Conservation (phyloP, 1,140 invertebrate genomes). For the Microplitis demolitor region DNA sequence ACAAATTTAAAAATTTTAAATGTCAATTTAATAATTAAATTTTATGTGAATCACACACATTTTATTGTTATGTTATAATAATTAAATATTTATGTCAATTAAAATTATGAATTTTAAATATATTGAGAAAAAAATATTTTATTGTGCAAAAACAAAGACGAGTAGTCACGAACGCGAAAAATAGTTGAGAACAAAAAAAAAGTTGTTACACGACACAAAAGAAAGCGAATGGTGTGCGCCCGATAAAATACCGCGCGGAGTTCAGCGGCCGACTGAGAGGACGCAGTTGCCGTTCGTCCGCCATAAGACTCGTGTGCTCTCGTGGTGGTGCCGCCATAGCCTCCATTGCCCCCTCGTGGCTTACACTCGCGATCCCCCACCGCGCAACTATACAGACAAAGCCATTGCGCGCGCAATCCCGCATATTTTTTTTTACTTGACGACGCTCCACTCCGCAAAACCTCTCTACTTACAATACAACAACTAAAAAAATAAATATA, state of each 20-base stretch:
- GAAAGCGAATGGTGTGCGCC: constrained; percentile 26
- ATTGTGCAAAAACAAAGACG: not conserved
- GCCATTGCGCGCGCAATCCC: constrained; percentile 58
- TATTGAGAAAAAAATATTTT: not conserved
- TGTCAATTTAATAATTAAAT: not conserved
- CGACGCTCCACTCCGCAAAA: not conserved
- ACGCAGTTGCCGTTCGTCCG: constrained; percentile 56
- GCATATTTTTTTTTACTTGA: constrained; percentile 48
- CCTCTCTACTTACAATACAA: not conserved
- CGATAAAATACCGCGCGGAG: constrained; percentile 54
- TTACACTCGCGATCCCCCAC: not conserved
- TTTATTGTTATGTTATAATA: not conserved
- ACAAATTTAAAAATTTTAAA: not conserved
- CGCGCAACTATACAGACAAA: constrained; percentile 49
- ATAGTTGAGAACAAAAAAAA: constrained; percentile 19
- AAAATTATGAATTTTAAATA: not conserved
- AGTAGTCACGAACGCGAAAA: constrained; percentile 1
- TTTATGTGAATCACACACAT: not conserved
- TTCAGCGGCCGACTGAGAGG: constrained; percentile 63
- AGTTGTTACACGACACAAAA: constrained; percentile 6
- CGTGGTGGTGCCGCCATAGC: no score
- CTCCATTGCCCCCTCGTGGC: constrained; percentile 48
- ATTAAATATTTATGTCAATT: no score
- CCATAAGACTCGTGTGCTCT: constrained; percentile 53
- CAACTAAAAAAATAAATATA: not conserved